phyloP scores from a whole-genome alignment of 1,140 invertebrate genomes.

The Trissolcus basalis region DNA sequence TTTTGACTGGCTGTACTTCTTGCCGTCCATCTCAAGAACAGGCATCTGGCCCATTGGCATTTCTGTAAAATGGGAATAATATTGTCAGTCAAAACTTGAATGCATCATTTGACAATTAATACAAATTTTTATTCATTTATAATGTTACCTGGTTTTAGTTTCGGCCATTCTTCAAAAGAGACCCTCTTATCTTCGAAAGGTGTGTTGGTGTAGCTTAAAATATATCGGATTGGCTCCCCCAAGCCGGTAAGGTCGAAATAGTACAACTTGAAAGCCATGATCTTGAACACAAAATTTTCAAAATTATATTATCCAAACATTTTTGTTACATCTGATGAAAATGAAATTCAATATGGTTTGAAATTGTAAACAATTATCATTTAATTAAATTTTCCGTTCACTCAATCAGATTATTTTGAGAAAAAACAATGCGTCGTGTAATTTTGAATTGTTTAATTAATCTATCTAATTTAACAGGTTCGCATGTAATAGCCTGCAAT shows the following conservation, averaged over 20 bases:
- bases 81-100: too few relatives aligned
- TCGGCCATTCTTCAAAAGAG: constrained; percentile 70
- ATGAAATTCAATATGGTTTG: background rate
- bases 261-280: constrained; percentile 75
- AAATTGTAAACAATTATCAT: background rate
- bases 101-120: background rate
- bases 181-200: constrained; percentile 79
- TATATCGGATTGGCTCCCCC: constrained; percentile 79
- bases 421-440: too few relatives aligned
- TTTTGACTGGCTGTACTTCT: constrained; percentile 62
- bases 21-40: constrained; percentile 64
- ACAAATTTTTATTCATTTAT: background rate
- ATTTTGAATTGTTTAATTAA: too few relatives aligned
- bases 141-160: constrained; percentile 68
- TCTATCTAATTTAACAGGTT: too few relatives aligned
- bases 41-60: constrained; percentile 67
- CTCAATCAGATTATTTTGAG: too few relatives aligned
- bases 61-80: constrained; percentile 27
- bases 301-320: too few relatives aligned
- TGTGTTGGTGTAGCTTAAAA: constrained; percentile 78
- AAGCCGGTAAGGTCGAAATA: constrained; percentile 81
- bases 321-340: too few relatives aligned
- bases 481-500: too few relatives aligned
- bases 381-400: too few relatives aligned
- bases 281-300: constrained; percentile 33